Percentiles rank a stretch among this genome's conserved stretches.
Conservation (phyloP, 1,140 invertebrate species). For the Cylas formicarius region DNA sequence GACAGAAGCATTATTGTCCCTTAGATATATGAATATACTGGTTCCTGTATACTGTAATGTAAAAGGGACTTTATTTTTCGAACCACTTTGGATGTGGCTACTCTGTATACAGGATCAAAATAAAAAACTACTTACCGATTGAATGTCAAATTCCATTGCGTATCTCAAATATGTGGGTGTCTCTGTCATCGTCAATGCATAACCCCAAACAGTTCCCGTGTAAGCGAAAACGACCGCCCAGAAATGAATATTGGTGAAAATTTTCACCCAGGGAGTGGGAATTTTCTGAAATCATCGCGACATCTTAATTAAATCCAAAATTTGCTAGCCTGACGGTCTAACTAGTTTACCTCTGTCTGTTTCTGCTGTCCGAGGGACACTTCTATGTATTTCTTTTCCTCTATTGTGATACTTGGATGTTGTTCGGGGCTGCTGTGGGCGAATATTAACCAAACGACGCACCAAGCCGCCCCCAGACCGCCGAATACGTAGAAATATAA, state of each 20-base stretch:
- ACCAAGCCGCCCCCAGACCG: constrained; percentile 53
- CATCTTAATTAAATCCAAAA: background rate
- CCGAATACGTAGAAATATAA: constrained; percentile 73
- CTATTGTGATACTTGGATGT: constrained; percentile 49
- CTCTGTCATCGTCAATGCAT: constrained; percentile 83
- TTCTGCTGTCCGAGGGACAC: constrained; percentile 13
- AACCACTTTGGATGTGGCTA: too few relatives aligned
- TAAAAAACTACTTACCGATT: constrained; percentile 50
- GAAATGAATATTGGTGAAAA: constrained; percentile 13
- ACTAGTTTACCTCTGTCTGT: constrained; percentile 8
- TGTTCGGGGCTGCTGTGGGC: constrained; percentile 59
- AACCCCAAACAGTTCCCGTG: constrained; percentile 85
- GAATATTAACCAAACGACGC: constrained; percentile 53
- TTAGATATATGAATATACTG: too few relatives aligned
- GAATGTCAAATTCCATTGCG: constrained; percentile 65
- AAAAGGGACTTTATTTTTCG: too few relatives aligned
- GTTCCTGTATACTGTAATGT: too few relatives aligned
- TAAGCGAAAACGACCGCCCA: constrained; percentile 50
- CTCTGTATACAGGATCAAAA: too few relatives aligned
- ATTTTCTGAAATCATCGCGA: constrained; percentile 9
- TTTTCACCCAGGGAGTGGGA: constrained; percentile 16
- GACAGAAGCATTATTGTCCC: too few relatives aligned
- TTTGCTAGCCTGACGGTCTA: background rate
- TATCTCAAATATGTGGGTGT: constrained; percentile 84
- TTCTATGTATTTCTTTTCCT: constrained; percentile 59